Evolutionary conservation across 2,797 vertebrate genomes (phyloP).

Genomic region (Scleropages formosus): DNA sequence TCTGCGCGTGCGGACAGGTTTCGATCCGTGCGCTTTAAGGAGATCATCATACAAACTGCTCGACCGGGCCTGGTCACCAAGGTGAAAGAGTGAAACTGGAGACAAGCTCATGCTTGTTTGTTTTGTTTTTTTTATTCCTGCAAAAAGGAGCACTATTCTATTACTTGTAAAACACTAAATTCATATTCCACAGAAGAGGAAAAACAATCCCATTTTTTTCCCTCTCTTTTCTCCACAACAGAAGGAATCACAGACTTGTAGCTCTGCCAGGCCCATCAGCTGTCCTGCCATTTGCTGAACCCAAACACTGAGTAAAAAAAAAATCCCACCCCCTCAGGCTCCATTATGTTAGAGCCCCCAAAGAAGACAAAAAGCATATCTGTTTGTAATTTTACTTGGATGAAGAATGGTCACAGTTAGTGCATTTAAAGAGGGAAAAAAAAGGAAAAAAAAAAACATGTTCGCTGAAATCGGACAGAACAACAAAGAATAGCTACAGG

Average conservation of each 20-base stretch:
- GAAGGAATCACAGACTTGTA: slow-evolving; percentile 16
- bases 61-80: slow-evolving; percentile 3
- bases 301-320: slow-evolving; percentile 57
- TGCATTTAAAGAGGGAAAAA: neutral
- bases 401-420: neutral
- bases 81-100: neutral
- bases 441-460: neutral
- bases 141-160: neutral
- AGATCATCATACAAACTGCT: too few species aligned
- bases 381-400: slow-evolving; percentile 18
- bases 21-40: neutral
- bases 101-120: neutral
- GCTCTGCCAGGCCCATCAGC: slow-evolving; percentile 29
- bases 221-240: neutral
- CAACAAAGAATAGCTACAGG: neutral
- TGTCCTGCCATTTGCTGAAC: slow-evolving; percentile 55
- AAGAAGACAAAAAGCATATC: slow-evolving; percentile 45
- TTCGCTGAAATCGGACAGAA: neutral
- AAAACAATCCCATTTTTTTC: neutral
- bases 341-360: slow-evolving; percentile 40
- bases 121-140: neutral
- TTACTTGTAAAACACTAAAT: neutral
- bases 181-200: neutral
- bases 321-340: slow-evolving; percentile 57
- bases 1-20: neutral